These are phyloP conservation scores for Nezara viridula DNA, from an alignment of 2,888 invertebrate genomes.

Conservation along the genomic window DNA sequence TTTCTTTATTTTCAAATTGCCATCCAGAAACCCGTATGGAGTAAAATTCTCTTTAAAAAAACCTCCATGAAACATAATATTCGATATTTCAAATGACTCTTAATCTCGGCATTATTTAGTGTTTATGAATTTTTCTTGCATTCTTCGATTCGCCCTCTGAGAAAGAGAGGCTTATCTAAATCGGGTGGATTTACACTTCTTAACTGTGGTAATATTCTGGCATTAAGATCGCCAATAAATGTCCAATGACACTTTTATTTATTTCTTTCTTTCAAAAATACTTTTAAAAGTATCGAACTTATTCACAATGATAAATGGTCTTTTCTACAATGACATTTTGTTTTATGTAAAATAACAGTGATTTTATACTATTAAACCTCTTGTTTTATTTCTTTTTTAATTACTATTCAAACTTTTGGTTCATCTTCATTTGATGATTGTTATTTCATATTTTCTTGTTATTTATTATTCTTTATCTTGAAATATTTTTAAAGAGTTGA, in stretches of 20 bases:
- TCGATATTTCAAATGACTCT: neutral
- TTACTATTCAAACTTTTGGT: too few species aligned
- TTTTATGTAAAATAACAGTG: too few species aligned
- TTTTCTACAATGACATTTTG: too few species aligned
- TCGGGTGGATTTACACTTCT: neutral
- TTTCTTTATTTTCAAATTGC: neutral
- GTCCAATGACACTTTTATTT: neutral
- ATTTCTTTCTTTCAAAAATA: too few species aligned
- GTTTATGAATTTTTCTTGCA: neutral
- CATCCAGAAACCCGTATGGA: neutral
- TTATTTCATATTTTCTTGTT: too few species aligned
- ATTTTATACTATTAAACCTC: too few species aligned
- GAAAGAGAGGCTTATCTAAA: neutral
- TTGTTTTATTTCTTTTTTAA: too few species aligned
- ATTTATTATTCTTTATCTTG: too few species aligned
- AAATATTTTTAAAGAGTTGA: too few species aligned
- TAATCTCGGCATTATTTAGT: neutral
- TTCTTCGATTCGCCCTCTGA: neutral
- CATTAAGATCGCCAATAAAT: neutral
- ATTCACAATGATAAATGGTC: too few species aligned
- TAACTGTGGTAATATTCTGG: neutral
- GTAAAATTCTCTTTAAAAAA: neutral
- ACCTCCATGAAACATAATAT: neutral
- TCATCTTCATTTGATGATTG: too few species aligned
- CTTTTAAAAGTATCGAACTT: too few species aligned